A percentile compares a stretch with the other conserved stretches of the same genome.
These are phyloP conservation scores for Pheosia gnoma DNA, from an alignment of 2,888 invertebrate species.

Conservation along the genomic window DNA sequence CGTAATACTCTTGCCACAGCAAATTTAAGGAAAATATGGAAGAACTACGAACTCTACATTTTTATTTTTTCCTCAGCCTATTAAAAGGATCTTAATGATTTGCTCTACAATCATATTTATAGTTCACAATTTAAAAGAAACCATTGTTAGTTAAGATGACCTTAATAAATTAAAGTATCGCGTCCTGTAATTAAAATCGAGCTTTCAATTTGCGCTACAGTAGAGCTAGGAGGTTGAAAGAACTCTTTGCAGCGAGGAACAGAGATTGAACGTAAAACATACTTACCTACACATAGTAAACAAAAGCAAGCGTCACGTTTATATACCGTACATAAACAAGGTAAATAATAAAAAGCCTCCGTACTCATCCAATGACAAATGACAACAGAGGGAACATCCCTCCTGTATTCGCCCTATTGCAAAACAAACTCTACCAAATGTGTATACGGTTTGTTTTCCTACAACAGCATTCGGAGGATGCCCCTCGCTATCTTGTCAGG, in stretches of 20 bases:
- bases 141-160: no score
- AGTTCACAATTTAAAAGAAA: no score
- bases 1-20: no score
- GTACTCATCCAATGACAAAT: slow-evolving; percentile 81
- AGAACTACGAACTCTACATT: no score
- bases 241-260: not conserved
- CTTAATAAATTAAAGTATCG: no score
- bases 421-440: slow-evolving; percentile 47
- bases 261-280: not conserved
- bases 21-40: no score
- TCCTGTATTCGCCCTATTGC: slow-evolving; percentile 42
- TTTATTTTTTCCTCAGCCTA: no score
- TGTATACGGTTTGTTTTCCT: slow-evolving; percentile 41
- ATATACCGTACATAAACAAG: slow-evolving; percentile 52
- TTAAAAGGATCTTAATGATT: no score
- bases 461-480: slow-evolving; percentile 65
- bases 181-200: no score
- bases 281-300: not conserved
- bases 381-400: slow-evolving; percentile 80
- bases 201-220: no score
- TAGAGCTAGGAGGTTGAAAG: no score
- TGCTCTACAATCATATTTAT: no score
- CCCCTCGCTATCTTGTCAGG: slow-evolving; percentile 81
- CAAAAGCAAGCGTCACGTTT: slow-evolving; percentile 25
- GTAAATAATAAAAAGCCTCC: slow-evolving; percentile 77